These are phyloP conservation scores for Aptenodytes patagonicus DNA, from an alignment of 2,113 vertebrate genomes.

Conservation along the genomic window DNA sequence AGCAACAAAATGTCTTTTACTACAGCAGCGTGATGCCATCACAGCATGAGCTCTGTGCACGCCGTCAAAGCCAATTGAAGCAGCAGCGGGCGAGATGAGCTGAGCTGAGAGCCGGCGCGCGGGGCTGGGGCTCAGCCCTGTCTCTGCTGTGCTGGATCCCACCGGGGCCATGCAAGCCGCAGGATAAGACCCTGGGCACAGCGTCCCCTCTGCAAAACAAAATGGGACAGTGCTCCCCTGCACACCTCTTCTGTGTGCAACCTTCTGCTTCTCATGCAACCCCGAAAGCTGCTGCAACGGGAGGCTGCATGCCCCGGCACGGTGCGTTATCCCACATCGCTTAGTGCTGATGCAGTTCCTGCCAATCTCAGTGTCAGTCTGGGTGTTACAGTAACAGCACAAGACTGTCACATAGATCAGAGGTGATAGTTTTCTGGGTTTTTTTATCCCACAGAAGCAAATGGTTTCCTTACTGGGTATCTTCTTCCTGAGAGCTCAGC, in stretches of 20 bases:
- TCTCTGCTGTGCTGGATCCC: not conserved
- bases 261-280: not conserved
- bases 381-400: not conserved
- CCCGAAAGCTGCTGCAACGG: not conserved
- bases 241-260: not conserved
- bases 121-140: not conserved
- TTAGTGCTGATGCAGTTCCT: not conserved
- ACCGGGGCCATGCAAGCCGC: accelerated
- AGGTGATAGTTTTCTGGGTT: not conserved
- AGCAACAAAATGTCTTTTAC: accelerated
- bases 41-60: accelerated
- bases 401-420: not conserved
- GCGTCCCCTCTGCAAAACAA: not conserved
- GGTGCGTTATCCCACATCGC: not conserved
- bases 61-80: accelerated
- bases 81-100: accelerated
- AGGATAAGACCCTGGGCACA: not conserved
- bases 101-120: not conserved
- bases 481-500: not conserved
- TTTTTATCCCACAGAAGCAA: slow-evolving; percentile 4
- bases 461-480: not conserved
- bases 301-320: accelerated
- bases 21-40: accelerated
- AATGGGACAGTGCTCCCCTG: not conserved
- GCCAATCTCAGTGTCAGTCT: not conserved